Evolutionary conservation across 2,113 vertebrate genomes (phyloP).

Genomic region (Mus pahari): DNA sequence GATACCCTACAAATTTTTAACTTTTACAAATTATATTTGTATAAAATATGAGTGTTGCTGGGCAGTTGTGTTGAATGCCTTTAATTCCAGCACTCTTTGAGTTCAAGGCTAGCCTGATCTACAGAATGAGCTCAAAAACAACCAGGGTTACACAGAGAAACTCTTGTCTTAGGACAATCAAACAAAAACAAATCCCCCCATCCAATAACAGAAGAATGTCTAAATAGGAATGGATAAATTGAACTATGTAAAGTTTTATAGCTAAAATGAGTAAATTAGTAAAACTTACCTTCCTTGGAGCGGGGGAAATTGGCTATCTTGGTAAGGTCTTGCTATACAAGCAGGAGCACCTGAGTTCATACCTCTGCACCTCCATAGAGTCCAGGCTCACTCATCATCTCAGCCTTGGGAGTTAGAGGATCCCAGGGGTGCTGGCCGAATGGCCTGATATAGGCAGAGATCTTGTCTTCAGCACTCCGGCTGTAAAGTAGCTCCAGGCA

Average conservation of each 20-base stretch:
- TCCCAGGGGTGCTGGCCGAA: not conserved
- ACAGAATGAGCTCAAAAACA: not conserved
- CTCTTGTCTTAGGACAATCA: not conserved
- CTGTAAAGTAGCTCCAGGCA: not conserved
- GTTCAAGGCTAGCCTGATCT: not conserved
- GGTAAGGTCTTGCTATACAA: not conserved
- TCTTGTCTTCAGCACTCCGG: not conserved
- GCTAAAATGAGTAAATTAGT: not conserved
- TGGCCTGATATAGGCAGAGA: not conserved
- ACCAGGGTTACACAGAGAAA: not conserved
- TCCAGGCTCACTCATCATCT: not conserved
- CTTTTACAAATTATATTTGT: not conserved
- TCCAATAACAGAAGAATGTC: not conserved
- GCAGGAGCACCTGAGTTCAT: not conserved
- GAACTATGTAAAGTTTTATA: not conserved
- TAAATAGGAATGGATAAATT: not conserved
- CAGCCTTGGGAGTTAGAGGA: not conserved
- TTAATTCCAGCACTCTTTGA: not conserved
- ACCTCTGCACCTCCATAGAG: not conserved
- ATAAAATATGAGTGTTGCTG: not conserved
- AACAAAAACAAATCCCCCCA: not conserved
- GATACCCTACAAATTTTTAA: not conserved
- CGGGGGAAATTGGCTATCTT: not conserved
- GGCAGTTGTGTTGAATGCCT: not conserved
- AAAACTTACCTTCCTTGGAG: not conserved